Evolutionary conservation across 2,797 vertebrate species (phyloP).

Genomic region (Nannoperca obscura): DNA sequence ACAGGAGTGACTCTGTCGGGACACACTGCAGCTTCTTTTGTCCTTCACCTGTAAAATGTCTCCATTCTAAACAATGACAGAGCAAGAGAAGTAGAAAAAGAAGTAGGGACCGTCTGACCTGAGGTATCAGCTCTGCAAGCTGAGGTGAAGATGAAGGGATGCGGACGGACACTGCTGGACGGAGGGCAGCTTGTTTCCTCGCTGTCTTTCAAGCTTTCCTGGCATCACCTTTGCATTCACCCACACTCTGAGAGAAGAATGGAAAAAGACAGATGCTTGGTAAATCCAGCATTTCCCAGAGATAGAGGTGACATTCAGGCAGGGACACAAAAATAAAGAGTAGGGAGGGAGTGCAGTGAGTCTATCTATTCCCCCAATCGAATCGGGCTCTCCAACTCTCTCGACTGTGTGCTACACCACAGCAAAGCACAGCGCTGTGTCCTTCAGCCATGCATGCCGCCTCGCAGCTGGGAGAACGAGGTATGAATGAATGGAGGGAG

Average conservation of each 20-base stretch:
- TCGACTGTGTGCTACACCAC: conserved; percentile 63
- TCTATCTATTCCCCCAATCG: conserved; percentile 61
- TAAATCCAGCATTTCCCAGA: conserved; percentile 78
- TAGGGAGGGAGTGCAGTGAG: conserved; percentile 61
- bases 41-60: conserved; percentile 61
- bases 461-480: conserved; percentile 69
- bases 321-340: conserved; percentile 46
- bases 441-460: conserved; percentile 80
- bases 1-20: conserved; percentile 25
- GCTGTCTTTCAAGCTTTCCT: conserved; percentile 59
- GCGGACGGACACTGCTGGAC: conserved; percentile 45
- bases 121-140: conserved; percentile 71
- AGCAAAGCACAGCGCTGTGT: conserved; percentile 77
- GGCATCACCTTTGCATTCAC: conserved; percentile 65
- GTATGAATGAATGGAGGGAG: conserved; percentile 76
- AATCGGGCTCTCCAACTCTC: conserved; percentile 75
- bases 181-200: conserved; percentile 41
- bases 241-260: conserved; percentile 70
- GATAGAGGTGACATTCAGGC: conserved; percentile 86
- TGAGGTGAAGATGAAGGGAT: conserved; percentile 53
- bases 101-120: conserved; percentile 67
- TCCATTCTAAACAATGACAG: conserved; percentile 45
- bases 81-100: conserved; percentile 52
- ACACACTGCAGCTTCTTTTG: conserved; percentile 42
- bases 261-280: conserved; percentile 64